These are phyloP conservation scores for Lycia hirtaria DNA, from an alignment of 2,888 invertebrate species.

Conservation along the genomic window DNA sequence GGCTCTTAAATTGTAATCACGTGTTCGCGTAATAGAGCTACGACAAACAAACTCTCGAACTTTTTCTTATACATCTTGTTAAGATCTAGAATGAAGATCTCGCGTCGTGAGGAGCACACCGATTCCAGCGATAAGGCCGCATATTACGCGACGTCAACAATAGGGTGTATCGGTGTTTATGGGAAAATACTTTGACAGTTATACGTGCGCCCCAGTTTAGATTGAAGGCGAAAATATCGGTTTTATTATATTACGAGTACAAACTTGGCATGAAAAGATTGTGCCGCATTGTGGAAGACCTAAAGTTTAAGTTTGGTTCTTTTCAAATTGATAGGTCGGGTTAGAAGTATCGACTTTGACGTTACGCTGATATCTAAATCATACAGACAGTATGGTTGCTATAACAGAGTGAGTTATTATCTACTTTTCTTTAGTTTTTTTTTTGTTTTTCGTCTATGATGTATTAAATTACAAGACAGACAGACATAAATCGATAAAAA, in stretches of 20 bases:
- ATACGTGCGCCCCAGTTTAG: background rate
- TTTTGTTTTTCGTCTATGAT: too few species aligned
- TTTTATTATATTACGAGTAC: background rate
- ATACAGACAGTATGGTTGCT: too few species aligned
- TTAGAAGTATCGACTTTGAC: too few species aligned
- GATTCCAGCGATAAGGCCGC: conserved; percentile 13
- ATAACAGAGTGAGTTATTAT: too few species aligned
- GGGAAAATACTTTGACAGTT: conserved; percentile 5
- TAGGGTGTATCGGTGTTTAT: conserved; percentile 4
- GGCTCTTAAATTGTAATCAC: background rate
- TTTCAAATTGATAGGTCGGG: too few species aligned
- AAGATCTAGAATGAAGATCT: conserved; percentile 5
- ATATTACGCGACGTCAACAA: conserved; percentile 11
- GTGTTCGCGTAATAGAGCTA: background rate
- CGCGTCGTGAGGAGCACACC: conserved; percentile 4
- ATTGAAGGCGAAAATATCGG: conserved; percentile 6
- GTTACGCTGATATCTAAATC: too few species aligned
- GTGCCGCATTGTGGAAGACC: too few species aligned
- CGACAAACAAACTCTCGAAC: background rate
- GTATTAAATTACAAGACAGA: too few species aligned
- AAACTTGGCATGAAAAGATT: background rate
- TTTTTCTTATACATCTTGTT: background rate
- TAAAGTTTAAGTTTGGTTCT: too few species aligned
- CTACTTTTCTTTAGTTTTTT: too few species aligned
- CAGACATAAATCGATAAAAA: too few species aligned